Evolutionary conservation across 1,140 invertebrate genomes (phyloP).

Genomic region (Trichogramma pretiosum): DNA sequence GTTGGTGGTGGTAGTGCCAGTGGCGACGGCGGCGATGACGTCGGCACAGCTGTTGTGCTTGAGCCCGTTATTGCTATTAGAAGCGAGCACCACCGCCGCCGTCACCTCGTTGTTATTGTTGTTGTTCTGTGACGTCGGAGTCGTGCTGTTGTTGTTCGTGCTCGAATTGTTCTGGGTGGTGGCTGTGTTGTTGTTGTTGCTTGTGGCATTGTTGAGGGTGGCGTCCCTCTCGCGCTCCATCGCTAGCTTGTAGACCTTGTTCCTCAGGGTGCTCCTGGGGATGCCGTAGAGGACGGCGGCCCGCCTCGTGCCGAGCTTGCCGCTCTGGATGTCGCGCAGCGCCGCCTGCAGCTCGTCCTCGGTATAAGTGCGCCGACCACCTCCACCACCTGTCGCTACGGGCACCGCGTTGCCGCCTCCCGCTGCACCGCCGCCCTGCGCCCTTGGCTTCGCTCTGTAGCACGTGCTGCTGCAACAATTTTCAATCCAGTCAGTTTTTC

Average conservation of each 20-base stretch:
- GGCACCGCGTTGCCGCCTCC: constrained; percentile 22
- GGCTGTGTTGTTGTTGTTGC: constrained; percentile 31
- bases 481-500: no score
- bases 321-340: constrained; percentile 83
- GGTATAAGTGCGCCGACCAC: constrained; percentile 69
- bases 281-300: constrained; percentile 92
- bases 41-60: constrained; percentile 18
- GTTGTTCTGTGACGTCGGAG: constrained; percentile 8
- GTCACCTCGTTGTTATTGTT: constrained; percentile 16
- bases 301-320: constrained; percentile 80
- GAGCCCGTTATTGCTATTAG: constrained; percentile 11
- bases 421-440: constrained; percentile 27
- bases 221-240: constrained; percentile 58
- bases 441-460: constrained; percentile 54
- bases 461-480: constrained; percentile 33
- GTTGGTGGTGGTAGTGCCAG: constrained; percentile 31
- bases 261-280: constrained; percentile 86
- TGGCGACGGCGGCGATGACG: constrained; percentile 25
- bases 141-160: constrained; percentile 12
- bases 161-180: constrained; percentile 21
- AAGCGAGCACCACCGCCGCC: constrained; percentile 28
- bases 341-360: constrained; percentile 86
- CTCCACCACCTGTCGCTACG: constrained; percentile 31
- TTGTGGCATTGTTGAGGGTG: constrained; percentile 43
- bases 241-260: constrained; percentile 86